Base-by-base conservation (phyloP, 2,113 vertebrate species). In the Dromas ardeola region DNA sequence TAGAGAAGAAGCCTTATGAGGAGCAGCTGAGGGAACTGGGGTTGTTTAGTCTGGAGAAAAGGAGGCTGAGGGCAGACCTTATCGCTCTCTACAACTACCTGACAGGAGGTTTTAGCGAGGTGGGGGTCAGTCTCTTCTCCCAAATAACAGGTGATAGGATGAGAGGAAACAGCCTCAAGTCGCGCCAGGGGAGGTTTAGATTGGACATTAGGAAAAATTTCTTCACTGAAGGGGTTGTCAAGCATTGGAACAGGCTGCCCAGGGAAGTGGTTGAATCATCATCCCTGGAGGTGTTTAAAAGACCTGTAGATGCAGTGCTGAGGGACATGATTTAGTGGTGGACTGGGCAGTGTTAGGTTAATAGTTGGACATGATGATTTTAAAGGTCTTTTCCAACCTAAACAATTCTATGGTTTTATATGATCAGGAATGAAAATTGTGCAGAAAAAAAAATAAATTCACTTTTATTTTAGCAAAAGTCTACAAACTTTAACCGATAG, bases 381-480 rank as follows among this genome's bases (percentile, higher is more conserved):
- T 62, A 40, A 62, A 62, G 25, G 38, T 62, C 36, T 62, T 62
- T 62, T 27, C 36, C 36, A 19, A 26, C 36, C 61, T 62, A 18
- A 62, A 62, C 17, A 3, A 27, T 62, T 62, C 25, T 62, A 27
- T 40, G 36, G 36, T 40, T 62, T 26, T 40, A 42, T 72, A 58
- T 23, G 36, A 73, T 50, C 52, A 73, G 55, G 38, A 92, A 29
- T 49, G 17, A 78, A 93, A 89, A 91, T 17, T 56, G 11, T 15
- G 16, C 0, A 1, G 36, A 9, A 18, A 13, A 16, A 72, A 63
- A 40, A 18, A 8, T 0, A n/a, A 7, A 22, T 13, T 63, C 2
- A 16, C 22, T 79, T 74, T 66, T 70, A 59, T 2, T 9, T 91
- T 45, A 86, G 23, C 10, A 83, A 67, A 70, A 5, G 2, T 47